Base-by-base conservation (phyloP, 2,888 invertebrate genomes). In the Acrobasis consociella region DNA sequence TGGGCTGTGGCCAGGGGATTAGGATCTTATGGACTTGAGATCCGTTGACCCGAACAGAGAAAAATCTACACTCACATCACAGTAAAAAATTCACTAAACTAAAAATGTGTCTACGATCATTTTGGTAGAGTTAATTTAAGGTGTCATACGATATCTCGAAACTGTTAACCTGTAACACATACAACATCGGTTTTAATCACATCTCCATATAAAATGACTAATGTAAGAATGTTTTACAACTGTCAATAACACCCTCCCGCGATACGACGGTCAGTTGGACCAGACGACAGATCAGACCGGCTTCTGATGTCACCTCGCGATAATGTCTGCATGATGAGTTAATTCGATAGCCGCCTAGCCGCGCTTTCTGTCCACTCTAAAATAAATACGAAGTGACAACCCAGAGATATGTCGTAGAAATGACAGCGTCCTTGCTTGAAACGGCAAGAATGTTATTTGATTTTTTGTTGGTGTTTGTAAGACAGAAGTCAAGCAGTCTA, bases 271-370 rank as follows among this genome's bases (percentile, higher is more conserved):
- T 46, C 46, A 46, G 13, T 46, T 46, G 46, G 46, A 46, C 46
- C 46, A 70, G 70, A 71, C 75, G 82, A 81, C 83, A 80, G 81
- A 83, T 84, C 76, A 80, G 75, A 70, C 70, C 70, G 69, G 82
- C 86, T 83, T 82, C 84, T 74, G 88, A 88, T 89, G 86, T 88
- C 87, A 71, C 72, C 63, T 60, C 66, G 66, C 66, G 87, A 88
- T 88, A 88, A 80, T 75, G 86, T 86, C 83, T 69, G 76, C 76
- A 82, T 85, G 88, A 89, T 79, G 86, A 80, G 81, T 87, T 89
- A 88, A 89, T 89, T 87, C 84, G 83, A 87, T 84, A 84, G 82
- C 74, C 73, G 74, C 46, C 46, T 46, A 46, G 46, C 76, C 76
- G 82, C 79, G 79, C 81, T 81, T 82, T 80, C 74, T 74, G 78